phyloP scores from a whole-genome alignment of 2,797 vertebrate species.

The Bradypodion pumilum region DNA sequence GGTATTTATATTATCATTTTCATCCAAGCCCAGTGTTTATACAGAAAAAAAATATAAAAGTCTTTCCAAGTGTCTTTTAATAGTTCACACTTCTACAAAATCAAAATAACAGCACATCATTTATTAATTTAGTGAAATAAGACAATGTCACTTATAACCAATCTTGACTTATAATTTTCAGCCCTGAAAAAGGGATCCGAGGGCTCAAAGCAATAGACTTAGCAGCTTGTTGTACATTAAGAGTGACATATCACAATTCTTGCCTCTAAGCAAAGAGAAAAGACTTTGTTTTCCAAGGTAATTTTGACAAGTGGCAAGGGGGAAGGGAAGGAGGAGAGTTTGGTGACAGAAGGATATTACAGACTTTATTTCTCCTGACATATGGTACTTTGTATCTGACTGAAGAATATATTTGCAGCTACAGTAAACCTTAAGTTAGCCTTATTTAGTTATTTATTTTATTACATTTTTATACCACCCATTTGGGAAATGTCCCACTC shows the following conservation, averaged over 20 bases:
- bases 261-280: neutral
- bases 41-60: neutral
- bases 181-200: neutral
- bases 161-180: neutral
- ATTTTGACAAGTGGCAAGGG: neutral
- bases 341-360: neutral
- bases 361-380: neutral
- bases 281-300: conserved; percentile 7
- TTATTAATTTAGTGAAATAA: neutral
- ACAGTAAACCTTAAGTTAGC: conserved; percentile 22
- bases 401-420: neutral
- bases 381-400: conserved; percentile 7
- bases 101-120: neutral
- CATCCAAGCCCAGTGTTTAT: neutral
- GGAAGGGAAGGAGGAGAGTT: neutral
- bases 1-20: neutral
- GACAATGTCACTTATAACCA: conserved; percentile 23
- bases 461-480: no score
- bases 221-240: neutral
- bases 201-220: neutral
- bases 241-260: neutral
- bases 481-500: no score
- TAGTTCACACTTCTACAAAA: neutral
- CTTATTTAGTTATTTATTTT: conserved; percentile 18
- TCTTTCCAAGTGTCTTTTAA: neutral